These are phyloP conservation scores for Perodicticus potto DNA, from an alignment of 2,797 vertebrate species.

Conservation along the genomic window DNA sequence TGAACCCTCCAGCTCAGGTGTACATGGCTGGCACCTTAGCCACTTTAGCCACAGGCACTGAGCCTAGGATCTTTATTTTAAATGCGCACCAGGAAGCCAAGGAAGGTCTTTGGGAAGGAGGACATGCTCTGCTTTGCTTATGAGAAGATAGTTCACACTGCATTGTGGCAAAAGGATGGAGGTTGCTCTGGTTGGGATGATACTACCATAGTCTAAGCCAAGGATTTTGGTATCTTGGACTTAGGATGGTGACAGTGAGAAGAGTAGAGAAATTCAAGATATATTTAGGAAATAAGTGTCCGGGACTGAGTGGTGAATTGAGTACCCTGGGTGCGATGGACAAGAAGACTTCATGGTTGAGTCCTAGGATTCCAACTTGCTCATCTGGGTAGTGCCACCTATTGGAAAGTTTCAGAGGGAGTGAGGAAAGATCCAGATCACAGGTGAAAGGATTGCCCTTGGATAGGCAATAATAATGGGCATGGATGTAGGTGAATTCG, in stretches of 20 bases:
- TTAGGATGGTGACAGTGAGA: neutral
- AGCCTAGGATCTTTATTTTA: neutral
- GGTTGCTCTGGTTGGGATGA: neutral
- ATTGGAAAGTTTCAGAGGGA: neutral
- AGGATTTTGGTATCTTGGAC: neutral
- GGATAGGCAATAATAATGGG: neutral
- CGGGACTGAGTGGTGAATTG: neutral
- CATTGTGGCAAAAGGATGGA: neutral
- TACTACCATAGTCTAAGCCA: neutral
- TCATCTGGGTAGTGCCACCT: neutral
- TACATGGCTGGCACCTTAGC: too few relatives aligned
- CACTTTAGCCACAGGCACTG: too few relatives aligned
- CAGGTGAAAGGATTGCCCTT: neutral
- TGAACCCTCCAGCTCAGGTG: too few relatives aligned
- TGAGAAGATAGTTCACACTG: neutral
- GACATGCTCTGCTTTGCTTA: neutral
- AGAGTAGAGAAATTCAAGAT: neutral
- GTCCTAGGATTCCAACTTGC: neutral
- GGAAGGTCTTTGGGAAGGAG: neutral
- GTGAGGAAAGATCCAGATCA: neutral
- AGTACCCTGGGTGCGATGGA: neutral
- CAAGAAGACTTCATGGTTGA: neutral
- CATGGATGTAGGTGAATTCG: neutral
- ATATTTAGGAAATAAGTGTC: neutral
- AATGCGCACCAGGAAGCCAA: neutral